Conservation (phyloP, 2,888 invertebrate genomes). For the Choristoneura rosaceana region DNA sequence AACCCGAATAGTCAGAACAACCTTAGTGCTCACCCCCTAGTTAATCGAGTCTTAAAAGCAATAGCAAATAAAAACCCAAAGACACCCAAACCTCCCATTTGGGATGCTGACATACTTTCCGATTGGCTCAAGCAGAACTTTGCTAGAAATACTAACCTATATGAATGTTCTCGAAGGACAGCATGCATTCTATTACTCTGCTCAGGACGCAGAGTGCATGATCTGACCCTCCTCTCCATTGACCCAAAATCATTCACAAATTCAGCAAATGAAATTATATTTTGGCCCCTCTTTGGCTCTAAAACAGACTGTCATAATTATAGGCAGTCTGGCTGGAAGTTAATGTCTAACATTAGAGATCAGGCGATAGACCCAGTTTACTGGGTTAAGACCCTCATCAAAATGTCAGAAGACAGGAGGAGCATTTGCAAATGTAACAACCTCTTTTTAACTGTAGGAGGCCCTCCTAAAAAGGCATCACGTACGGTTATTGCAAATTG, state of each 20-base stretch:
- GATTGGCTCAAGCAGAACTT: not conserved
- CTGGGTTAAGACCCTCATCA: slow-evolving; percentile 10
- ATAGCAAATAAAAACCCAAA: not conserved
- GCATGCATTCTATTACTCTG: not conserved
- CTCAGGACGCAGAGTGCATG: slow-evolving; percentile 4
- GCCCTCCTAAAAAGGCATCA: slow-evolving; percentile 10
- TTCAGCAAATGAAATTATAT: not conserved
- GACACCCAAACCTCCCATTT: not conserved
- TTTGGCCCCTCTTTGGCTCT: slow-evolving; percentile 14
- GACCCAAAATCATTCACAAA: not conserved
- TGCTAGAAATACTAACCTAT: not conserved
- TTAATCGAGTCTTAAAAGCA: not conserved
- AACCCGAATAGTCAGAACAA: not conserved
- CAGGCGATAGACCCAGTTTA: slow-evolving; percentile 8
- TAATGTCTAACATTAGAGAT: not conserved
- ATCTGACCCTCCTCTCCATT: not conserved
- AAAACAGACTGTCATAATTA: not conserved
- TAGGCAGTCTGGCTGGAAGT: slow-evolving; percentile 8
- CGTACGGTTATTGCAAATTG: slow-evolving; percentile 10
- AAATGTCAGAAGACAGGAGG: slow-evolving; percentile 1
- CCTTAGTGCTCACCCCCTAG: not conserved
- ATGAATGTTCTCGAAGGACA: not conserved
- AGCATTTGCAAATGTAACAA: not conserved
- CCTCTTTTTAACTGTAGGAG: slow-evolving; percentile 10
- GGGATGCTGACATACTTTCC: not conserved